These are phyloP conservation scores for Strix aluco DNA, from an alignment of 2,113 vertebrate genomes.

Conservation along the genomic window DNA sequence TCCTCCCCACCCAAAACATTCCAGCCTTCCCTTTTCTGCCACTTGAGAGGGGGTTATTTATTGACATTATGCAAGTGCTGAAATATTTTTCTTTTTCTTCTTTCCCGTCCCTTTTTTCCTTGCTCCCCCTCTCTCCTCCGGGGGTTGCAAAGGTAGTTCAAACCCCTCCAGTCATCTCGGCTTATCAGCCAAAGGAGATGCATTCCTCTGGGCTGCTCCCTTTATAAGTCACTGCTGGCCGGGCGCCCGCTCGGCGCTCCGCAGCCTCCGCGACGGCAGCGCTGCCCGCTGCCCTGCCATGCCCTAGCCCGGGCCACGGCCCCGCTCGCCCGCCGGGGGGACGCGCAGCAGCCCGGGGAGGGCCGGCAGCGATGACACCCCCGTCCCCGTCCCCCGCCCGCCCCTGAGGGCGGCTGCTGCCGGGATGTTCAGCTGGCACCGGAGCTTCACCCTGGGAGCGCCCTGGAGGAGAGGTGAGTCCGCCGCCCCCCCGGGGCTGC, in stretches of 20 bases:
- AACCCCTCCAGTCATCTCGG: conserved; percentile 55
- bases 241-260: conserved; percentile 19
- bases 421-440: conserved; percentile 80
- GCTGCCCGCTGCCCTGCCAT: background rate
- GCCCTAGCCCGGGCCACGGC: background rate
- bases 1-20: conserved; percentile 16
- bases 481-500: background rate
- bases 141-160: conserved; percentile 51
- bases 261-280: background rate
- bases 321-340: background rate
- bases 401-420: background rate
- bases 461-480: conserved; percentile 82
- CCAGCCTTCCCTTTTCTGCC: conserved; percentile 16
- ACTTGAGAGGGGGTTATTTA: conserved; percentile 24
- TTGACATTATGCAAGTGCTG: conserved; percentile 52
- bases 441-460: conserved; percentile 74
- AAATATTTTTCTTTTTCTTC: conserved; percentile 42
- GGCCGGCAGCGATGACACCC: background rate
- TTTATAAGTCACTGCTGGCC: conserved; percentile 66
- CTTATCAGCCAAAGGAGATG: conserved; percentile 69
- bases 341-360: background rate
- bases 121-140: background rate
- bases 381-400: background rate
- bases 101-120: background rate
- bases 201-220: conserved; percentile 76